Evolutionary conservation across 2,888 invertebrate species (phyloP).

Genomic region (Tromatobia lineatoria): DNA sequence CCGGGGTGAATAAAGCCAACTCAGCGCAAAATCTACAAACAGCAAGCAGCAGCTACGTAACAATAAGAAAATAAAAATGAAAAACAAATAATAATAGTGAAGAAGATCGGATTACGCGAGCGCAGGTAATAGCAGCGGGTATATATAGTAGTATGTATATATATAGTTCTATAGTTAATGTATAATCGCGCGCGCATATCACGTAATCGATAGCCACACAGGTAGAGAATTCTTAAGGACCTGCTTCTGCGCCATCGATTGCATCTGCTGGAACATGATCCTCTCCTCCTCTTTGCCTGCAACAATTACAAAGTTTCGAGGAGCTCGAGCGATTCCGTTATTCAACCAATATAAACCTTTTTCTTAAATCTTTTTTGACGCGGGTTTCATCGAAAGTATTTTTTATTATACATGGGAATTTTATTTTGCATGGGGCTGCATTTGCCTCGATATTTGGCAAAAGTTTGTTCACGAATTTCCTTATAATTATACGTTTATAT

Average conservation of each 20-base stretch:
- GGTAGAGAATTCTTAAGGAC: slow-evolving; percentile 87
- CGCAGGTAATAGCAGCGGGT: slow-evolving; percentile 65
- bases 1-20: slow-evolving; percentile 63
- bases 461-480: neutral
- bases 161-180: slow-evolving; percentile 46
- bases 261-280: slow-evolving; percentile 98
- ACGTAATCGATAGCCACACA: slow-evolving; percentile 73
- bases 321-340: slow-evolving; percentile 68
- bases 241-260: slow-evolving; percentile 98
- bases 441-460: neutral
- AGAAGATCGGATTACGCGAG: slow-evolving; percentile 63
- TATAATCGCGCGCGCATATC: slow-evolving; percentile 67
- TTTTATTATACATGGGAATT: neutral
- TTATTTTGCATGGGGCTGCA: neutral
- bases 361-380: neutral
- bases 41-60: slow-evolving; percentile 63
- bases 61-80: slow-evolving; percentile 24
- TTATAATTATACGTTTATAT: neutral
- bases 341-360: neutral
- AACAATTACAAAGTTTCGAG: slow-evolving; percentile 85
- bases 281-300: slow-evolving; percentile 98
- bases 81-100: slow-evolving; percentile 46
- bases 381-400: neutral
- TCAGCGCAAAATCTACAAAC: slow-evolving; percentile 66
- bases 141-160: slow-evolving; percentile 61